Conservation (phyloP, 1,140 invertebrate species). For the Muscidifurax raptorellus region DNA sequence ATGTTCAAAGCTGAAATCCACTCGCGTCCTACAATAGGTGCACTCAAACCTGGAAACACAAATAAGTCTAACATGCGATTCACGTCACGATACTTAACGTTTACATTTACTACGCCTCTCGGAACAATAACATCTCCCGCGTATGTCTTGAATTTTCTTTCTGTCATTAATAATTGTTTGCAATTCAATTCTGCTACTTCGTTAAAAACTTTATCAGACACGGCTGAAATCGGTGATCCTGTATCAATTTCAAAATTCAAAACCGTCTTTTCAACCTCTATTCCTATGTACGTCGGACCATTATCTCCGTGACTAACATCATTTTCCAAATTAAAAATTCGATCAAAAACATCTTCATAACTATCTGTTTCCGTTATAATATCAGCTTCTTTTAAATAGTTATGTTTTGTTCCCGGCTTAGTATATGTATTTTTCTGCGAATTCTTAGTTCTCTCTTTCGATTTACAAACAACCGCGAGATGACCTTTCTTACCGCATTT, state of each 20-base stretch:
- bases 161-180: constrained; percentile 14
- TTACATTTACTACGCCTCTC: constrained; percentile 29
- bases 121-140: constrained; percentile 19
- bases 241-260: constrained; percentile 39
- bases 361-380: not conserved
- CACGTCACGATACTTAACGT: constrained; percentile 22
- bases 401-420: not conserved
- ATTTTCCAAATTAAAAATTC: not conserved
- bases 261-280: not conserved
- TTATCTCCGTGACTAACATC: too few species aligned
- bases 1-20: constrained; percentile 3
- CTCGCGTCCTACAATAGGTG: constrained; percentile 58
- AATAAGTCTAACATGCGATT: constrained; percentile 41
- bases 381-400: not conserved
- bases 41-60: constrained; percentile 57
- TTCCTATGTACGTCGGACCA: not conserved
- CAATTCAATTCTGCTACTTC: constrained; percentile 7
- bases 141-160: constrained; percentile 44
- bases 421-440: not conserved
- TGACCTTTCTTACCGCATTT: not conserved
- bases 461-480: not conserved
- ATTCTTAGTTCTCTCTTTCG: not conserved
- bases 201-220: not conserved
- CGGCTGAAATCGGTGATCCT: constrained; percentile 31
- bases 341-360: not conserved